Evolutionary conservation across 2,797 vertebrate species (phyloP).

Genomic region (Anguilla obscura): DNA sequence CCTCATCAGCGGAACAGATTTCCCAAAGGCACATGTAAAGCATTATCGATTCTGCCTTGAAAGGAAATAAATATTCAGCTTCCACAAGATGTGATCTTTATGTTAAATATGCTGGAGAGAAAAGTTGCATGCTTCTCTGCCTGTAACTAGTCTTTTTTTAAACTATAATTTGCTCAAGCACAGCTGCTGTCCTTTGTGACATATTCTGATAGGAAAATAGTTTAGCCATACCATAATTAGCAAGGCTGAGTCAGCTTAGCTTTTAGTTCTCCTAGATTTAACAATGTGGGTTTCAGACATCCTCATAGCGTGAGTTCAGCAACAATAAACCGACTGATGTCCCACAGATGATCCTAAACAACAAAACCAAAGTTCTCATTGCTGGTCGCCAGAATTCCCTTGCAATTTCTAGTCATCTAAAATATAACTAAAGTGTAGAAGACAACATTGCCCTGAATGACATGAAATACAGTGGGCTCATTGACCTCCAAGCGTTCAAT

Average conservation of each 20-base stretch:
- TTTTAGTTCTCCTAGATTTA: conserved; percentile 4
- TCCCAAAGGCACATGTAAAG: not conserved
- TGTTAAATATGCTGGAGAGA: not conserved
- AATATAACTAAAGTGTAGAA: not conserved
- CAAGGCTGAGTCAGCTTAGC: not conserved
- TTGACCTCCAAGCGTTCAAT: not conserved
- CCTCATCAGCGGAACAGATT: not conserved
- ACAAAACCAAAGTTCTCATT: not conserved
- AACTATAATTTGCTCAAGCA: not conserved
- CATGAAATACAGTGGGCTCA: not conserved
- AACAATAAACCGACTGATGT: conserved; percentile 3
- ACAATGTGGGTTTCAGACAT: conserved; percentile 6
- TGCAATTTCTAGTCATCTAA: not conserved
- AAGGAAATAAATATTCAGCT: not conserved
- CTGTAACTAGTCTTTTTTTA: not conserved
- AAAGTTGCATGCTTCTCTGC: not conserved
- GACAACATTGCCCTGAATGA: not conserved
- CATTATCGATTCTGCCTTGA: too few species aligned
- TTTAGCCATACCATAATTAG: conserved; percentile 22
- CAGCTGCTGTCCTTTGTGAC: not conserved
- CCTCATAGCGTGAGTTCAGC: not conserved
- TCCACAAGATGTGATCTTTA: not conserved
- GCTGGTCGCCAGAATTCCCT: not conserved
- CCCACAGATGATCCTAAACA: not conserved
- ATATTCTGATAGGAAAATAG: conserved; percentile 8